A percentile compares a stretch with the other conserved stretches of the same genome.
Conservation (phyloP, 2,797 vertebrate genomes). For the Gallirallus australis region DNA sequence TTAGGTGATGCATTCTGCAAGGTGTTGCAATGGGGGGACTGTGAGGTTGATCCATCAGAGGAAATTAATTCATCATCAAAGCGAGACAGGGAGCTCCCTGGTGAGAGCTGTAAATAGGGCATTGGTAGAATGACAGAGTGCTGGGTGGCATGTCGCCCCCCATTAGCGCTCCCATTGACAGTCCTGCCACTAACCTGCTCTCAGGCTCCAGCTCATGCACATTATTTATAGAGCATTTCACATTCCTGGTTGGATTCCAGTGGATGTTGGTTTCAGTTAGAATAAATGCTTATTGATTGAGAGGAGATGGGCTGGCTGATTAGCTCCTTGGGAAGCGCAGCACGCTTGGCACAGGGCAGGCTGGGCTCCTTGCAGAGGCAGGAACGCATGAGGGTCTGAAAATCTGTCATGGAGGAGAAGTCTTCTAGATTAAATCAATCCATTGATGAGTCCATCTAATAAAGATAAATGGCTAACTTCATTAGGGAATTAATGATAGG, state of each 20-base stretch:
- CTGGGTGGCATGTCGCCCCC: constrained; percentile 29
- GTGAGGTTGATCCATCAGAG: constrained; percentile 12
- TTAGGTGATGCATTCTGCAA: constrained; percentile 35
- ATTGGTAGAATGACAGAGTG: constrained; percentile 46
- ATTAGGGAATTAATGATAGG: constrained; percentile 38
- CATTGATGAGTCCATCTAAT: constrained; percentile 17
- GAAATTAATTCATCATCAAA: constrained; percentile 70
- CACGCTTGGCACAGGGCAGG: background rate
- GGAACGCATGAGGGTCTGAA: background rate
- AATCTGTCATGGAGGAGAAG: constrained; percentile 14
- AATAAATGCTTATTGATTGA: constrained; percentile 63
- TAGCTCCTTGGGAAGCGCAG: constrained; percentile 37
- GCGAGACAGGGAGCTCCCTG: constrained; percentile 44
- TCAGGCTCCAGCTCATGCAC: constrained; percentile 8
- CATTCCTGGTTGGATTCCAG: constrained; percentile 50
- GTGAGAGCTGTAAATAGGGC: constrained; percentile 58
- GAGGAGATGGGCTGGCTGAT: constrained; percentile 32
- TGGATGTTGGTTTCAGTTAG: constrained; percentile 65
- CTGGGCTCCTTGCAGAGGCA: background rate
- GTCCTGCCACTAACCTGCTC: background rate
- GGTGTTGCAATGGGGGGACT: constrained; percentile 31
- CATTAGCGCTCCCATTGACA: constrained; percentile 41
- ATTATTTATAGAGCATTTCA: constrained; percentile 41
- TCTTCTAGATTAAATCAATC: constrained; percentile 35
- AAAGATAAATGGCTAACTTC: constrained; percentile 44